phyloP scores from a whole-genome alignment of 2,888 invertebrate genomes.

The Xestoiulus laeticollis region DNA sequence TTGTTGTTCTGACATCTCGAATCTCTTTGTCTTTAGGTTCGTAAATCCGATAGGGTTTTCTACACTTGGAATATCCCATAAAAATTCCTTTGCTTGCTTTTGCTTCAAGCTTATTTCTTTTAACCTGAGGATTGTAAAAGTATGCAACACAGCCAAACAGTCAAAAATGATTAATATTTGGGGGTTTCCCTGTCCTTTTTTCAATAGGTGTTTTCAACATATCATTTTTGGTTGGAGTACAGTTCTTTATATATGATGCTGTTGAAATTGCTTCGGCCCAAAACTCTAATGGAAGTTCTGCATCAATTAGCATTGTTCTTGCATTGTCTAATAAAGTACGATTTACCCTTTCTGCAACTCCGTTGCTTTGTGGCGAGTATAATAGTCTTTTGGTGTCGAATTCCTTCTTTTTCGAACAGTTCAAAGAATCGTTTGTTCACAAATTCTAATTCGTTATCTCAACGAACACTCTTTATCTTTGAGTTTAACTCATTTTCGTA shows the following conservation, averaged over 20 bases:
- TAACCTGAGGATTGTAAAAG: neutral
- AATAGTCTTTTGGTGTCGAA: neutral
- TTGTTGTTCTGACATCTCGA: neutral
- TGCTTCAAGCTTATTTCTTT: neutral
- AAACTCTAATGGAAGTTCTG: neutral
- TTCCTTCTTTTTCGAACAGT: conserved; percentile 42
- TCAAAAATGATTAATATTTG: neutral
- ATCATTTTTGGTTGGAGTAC: conserved; percentile 3
- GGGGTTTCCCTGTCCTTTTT: neutral
- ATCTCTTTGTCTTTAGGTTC: neutral
- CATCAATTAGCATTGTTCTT: conserved; percentile 49
- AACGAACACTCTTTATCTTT: neutral
- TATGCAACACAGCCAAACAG: neutral
- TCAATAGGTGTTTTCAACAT: neutral
- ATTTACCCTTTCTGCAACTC: conserved; percentile 42
- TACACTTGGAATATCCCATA: neutral
- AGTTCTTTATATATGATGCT: conserved; percentile 30
- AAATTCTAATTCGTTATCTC: conserved; percentile 40
- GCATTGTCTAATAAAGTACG: conserved; percentile 28
- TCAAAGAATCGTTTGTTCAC: neutral
- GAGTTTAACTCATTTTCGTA: neutral
- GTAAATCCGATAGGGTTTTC: neutral
- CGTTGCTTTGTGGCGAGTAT: conserved; percentile 47
- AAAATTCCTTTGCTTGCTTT: neutral
- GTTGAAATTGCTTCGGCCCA: conserved; percentile 13